Evolutionary conservation across 2,113 vertebrate species (phyloP).

Genomic region (Oncorhynchus keta): DNA sequence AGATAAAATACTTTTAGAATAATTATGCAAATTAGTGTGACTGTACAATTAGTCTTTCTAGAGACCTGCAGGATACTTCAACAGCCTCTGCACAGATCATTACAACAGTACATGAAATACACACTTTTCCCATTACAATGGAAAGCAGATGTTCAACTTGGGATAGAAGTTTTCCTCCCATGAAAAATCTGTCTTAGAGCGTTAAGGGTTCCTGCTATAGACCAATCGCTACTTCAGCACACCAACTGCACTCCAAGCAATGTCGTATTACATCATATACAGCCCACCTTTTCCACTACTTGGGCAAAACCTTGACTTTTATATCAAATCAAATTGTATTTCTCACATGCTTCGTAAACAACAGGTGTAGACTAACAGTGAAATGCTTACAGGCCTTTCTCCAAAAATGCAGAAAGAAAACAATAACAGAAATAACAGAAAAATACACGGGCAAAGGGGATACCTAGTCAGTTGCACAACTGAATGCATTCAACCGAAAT

Average conservation of each 20-base stretch:
- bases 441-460: too few relatives aligned
- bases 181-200: slow-evolving; percentile 62
- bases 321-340: too few relatives aligned
- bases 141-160: slow-evolving; percentile 49
- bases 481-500: too few relatives aligned
- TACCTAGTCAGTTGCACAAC: too few relatives aligned
- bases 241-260: slow-evolving; percentile 58
- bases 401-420: too few relatives aligned
- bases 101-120: slow-evolving; percentile 8
- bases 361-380: too few relatives aligned
- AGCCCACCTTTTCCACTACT: slow-evolving; percentile 2
- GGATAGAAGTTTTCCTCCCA: slow-evolving; percentile 43
- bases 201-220: slow-evolving; percentile 57
- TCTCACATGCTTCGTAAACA: too few relatives aligned
- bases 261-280: slow-evolving; percentile 29
- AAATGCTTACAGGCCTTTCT: too few relatives aligned
- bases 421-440: too few relatives aligned
- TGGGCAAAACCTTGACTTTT: too few relatives aligned
- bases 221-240: slow-evolving; percentile 41
- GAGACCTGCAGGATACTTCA: slow-evolving; percentile 17
- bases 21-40: slow-evolving; percentile 56
- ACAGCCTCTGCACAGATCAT: slow-evolving; percentile 34
- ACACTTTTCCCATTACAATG: slow-evolving; percentile 10
- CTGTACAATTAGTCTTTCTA: slow-evolving; percentile 35
- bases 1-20: slow-evolving; percentile 32